Evolutionary conservation across 2,113 vertebrate genomes (phyloP), one percentile per base, ranked within the genome.

Genomic region (Melanotaenia duboulayi): DNA sequence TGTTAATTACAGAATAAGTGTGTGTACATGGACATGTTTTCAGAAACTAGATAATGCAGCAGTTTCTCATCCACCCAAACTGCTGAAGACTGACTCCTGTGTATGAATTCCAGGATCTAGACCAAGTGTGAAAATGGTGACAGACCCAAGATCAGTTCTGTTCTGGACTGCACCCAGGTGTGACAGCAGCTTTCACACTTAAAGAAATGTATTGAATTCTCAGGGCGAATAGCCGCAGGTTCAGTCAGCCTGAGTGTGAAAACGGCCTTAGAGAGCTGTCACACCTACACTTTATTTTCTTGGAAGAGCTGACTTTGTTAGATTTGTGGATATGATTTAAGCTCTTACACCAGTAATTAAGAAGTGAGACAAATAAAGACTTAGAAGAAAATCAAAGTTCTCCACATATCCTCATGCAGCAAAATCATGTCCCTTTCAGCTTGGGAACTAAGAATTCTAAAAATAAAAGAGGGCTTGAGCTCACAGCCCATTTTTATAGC

Each of bases 171-270:
- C 61, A 11, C 55, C 51, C 76, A 75, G 71, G 71, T 75, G 76
- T 66, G 61, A 79, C 76, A 62, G 71, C 71, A 67, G 63, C 73
- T 68, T 76, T 75, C 66, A 55, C 71, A 67, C 76, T 63, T 71
- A 58, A 71, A 63, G 73, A 72, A 76, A 57, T 63, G 57, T 17
- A 67, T 74, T 61, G 56, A 71, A 54, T 67, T 67, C 50, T 78
- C 44, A 54, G 55, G 66, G 62, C 28, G 16, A 78, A 4, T 50
- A 52, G 44, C 62, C 66, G 48, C 61, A 42, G 66, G 66, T 71
- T 75, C 66, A 63, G 61, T 66, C 65, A 48, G 75, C 59, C 61
- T 0, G 7, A 51, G 76, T 79, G 62, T 75, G 66, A 83, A 76
- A 59, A 75, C 46, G 57, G 76, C 81, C 56, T 52, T 25, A 46